Evolutionary conservation across 2,113 vertebrate species (phyloP).

Genomic region (Carassius auratus): DNA sequence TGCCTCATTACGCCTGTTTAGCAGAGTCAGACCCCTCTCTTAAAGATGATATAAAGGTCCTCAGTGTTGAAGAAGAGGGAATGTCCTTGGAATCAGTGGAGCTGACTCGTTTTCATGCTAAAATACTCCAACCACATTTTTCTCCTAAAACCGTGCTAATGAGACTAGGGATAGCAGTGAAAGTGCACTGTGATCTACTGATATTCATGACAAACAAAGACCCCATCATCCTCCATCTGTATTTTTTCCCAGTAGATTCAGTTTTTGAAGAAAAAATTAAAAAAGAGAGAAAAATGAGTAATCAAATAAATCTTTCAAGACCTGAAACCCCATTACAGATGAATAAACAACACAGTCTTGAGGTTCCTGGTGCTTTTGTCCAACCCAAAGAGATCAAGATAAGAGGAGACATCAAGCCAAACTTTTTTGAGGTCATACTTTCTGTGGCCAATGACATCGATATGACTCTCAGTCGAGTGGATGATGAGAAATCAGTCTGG

Average conservation of each 20-base stretch:
- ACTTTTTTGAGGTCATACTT: not conserved
- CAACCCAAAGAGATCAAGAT: not conserved
- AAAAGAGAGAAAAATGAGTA: not conserved
- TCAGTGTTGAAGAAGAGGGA: not conserved
- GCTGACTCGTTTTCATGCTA: too few relatives aligned
- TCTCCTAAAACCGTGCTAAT: not conserved
- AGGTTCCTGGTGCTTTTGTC: not conserved
- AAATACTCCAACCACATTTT: not conserved
- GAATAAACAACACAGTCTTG: slow-evolving; percentile 8
- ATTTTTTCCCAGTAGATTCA: not conserved
- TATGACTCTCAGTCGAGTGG: not conserved
- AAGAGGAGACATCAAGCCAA: not conserved
- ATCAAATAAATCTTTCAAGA: not conserved
- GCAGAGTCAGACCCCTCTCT: slow-evolving; percentile 11
- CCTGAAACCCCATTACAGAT: not conserved
- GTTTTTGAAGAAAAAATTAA: not conserved
- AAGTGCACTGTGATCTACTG: slow-evolving; percentile 8
- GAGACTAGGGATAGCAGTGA: not conserved
- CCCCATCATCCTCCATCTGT: slow-evolving; percentile 14
- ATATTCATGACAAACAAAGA: not conserved
- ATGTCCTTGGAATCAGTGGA: too few relatives aligned
- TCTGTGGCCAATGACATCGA: too few relatives aligned
- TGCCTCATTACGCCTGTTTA: slow-evolving; percentile 28
- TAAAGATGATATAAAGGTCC: not conserved
- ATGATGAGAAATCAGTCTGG: slow-evolving; percentile 4